phyloP scores from a whole-genome alignment of 2,797 vertebrate species.

The Scarus forsteni region DNA sequence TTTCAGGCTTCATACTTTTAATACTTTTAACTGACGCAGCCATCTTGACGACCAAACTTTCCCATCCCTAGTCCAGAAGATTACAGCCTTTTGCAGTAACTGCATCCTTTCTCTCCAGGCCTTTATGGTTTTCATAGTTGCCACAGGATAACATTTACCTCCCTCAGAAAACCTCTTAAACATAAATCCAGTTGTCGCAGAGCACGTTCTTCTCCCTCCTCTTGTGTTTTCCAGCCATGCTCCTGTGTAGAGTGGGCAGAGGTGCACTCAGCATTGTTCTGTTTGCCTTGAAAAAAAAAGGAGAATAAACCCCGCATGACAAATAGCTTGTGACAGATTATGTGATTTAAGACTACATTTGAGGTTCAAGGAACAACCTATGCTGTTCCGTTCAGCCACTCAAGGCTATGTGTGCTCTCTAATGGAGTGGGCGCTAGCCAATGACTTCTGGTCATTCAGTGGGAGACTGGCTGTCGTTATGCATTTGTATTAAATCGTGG shows the following conservation, averaged over 20 bases:
- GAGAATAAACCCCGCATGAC: slow-evolving; percentile 24
- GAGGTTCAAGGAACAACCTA: slow-evolving; percentile 61
- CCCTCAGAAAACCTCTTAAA: slow-evolving; percentile 24
- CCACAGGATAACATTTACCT: slow-evolving; percentile 13
- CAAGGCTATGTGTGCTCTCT: slow-evolving; percentile 63
- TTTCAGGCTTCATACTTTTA: too few relatives aligned
- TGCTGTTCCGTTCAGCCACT: slow-evolving; percentile 46
- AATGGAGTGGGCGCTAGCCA: slow-evolving; percentile 47
- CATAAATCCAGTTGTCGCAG: slow-evolving; percentile 36
- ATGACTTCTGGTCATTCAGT: slow-evolving; percentile 61
- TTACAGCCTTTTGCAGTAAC: slow-evolving; percentile 35
- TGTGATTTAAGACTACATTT: slow-evolving; percentile 58
- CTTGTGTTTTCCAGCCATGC: background rate
- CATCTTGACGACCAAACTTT: too few relatives aligned
- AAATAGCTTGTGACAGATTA: slow-evolving; percentile 63
- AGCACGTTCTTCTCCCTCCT: background rate
- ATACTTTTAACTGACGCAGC: too few relatives aligned
- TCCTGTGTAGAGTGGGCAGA: slow-evolving; percentile 16
- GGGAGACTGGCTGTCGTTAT: slow-evolving; percentile 59
- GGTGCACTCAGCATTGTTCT: slow-evolving; percentile 15
- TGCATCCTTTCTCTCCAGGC: slow-evolving; percentile 17
- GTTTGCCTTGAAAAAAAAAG: slow-evolving; percentile 7
- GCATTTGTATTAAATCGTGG: slow-evolving; percentile 56
- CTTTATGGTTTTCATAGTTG: background rate
- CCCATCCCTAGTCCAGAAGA: slow-evolving; percentile 43